phyloP scores from a whole-genome alignment of 2,113 vertebrate genomes.

The Triplophysa rosa region DNA sequence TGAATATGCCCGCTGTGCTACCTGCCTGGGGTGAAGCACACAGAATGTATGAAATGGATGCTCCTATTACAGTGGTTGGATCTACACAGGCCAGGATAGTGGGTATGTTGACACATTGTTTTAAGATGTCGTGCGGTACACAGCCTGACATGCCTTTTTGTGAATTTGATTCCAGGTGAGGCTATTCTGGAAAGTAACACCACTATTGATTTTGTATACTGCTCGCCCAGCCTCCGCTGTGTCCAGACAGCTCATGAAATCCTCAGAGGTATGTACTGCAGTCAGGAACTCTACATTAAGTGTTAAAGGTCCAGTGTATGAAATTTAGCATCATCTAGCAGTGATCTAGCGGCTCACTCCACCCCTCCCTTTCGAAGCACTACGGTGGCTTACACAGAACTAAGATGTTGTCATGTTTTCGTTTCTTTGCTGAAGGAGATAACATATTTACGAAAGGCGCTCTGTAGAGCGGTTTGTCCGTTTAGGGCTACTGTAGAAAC shows the following conservation, averaged over 20 bases:
- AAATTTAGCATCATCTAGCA: no score
- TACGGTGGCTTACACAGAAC: no score
- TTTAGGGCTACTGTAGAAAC: no score
- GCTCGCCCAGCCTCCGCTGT: constrained; percentile 93
- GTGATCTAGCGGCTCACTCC: no score
- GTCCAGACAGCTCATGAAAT: constrained; percentile 96
- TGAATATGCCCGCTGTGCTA: constrained; percentile 92
- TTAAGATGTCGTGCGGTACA: neutral
- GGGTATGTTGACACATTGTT: constrained; percentile 57
- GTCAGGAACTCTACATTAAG: neutral
- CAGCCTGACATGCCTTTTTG: constrained; percentile 19
- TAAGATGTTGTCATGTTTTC: no score
- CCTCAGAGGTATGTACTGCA: constrained; percentile 81
- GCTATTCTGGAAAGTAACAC: constrained; percentile 89
- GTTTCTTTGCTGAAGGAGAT: no score
- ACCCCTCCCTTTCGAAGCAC: no score
- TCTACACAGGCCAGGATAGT: constrained; percentile 91
- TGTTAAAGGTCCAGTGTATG: no score
- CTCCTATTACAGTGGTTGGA: constrained; percentile 95
- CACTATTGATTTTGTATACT: constrained; percentile 87
- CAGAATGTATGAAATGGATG: constrained; percentile 91
- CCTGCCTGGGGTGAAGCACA: constrained; percentile 86
- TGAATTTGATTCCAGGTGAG: constrained; percentile 78
- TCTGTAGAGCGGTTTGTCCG: no score
- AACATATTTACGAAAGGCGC: no score